Percentiles rank a stretch among this genome's conserved stretches.
These are phyloP conservation scores for Incurvaria masculella DNA, from an alignment of 2,888 invertebrate genomes.

Conservation along the genomic window DNA sequence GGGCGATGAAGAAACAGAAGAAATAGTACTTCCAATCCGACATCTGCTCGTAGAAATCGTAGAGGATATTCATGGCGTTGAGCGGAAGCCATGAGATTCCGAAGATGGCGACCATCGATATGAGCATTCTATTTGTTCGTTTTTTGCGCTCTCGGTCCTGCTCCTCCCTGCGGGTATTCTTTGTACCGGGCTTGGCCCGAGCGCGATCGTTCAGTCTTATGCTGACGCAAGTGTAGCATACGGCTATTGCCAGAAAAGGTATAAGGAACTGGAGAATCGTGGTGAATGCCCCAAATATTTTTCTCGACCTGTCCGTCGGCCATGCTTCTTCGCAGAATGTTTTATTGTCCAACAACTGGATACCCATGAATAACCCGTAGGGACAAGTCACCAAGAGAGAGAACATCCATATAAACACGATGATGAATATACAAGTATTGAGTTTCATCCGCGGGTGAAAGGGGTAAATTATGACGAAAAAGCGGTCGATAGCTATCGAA, in stretches of 20 bases:
- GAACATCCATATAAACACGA: slow-evolving; percentile 78
- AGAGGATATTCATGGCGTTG: slow-evolving; percentile 75
- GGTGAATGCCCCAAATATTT: slow-evolving; percentile 74
- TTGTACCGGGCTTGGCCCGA: slow-evolving; percentile 70
- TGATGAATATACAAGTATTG: slow-evolving; percentile 69
- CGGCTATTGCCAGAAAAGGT: slow-evolving; percentile 82
- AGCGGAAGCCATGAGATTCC: slow-evolving; percentile 83
- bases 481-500: slow-evolving; percentile 90
- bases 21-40: slow-evolving; percentile 70
- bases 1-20: slow-evolving; percentile 74
- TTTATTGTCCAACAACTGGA: slow-evolving; percentile 35
- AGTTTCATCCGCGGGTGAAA: slow-evolving; percentile 80
- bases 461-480: slow-evolving; percentile 87
- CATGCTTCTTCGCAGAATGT: slow-evolving; percentile 69
- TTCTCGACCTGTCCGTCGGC: slow-evolving; percentile 70
- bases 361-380: slow-evolving; percentile 76
- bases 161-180: slow-evolving; percentile 72
- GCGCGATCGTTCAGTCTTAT: slow-evolving; percentile 69
- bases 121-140: slow-evolving; percentile 84
- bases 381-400: slow-evolving; percentile 79
- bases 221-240: slow-evolving; percentile 83
- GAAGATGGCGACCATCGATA: slow-evolving; percentile 88
- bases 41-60: slow-evolving; percentile 62
- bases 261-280: slow-evolving; percentile 82
- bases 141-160: slow-evolving; percentile 76